Base-by-base conservation (phyloP, 2,888 invertebrate genomes). In the Apodemia hepburni region DNA sequence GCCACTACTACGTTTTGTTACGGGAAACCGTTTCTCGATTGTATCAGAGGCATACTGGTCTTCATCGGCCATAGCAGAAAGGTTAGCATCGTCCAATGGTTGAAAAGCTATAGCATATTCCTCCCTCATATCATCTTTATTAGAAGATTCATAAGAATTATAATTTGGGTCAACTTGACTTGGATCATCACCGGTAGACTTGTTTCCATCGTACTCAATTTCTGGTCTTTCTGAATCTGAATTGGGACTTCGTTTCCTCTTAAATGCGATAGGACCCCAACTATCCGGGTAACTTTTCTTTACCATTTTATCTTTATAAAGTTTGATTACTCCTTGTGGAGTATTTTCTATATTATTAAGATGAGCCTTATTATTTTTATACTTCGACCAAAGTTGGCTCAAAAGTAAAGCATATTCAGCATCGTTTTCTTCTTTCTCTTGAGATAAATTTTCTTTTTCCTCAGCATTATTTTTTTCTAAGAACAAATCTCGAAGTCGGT, bases 1-100 rank as follows among this genome's bases (percentile, higher is more conserved):
- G 17, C 85, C 88, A 67, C 93, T 93, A 60, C 95, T 95, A 2
- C 95, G 90, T 77, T 95, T 95, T 3, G 93, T 83, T 0, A 95
- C 94, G 0, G 95, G 94, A 73, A 94, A 95, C 4, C 94, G 92
- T 81, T 95, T 95, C 70, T 89, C 89, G 18, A 85, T 76, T 9
- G 77, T 72, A 61, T 87, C 88, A 64, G 87, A 91, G 1, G 84
- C 72, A 68, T 85, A 89, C 66, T 84, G 86, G 66, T 88, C 87
- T 60, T 89, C 86, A 69, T 89, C 87, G 12, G 80, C 76, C 54
- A 84, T 71, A 69, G 90, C 88, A 62, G 85, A 78, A 9, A 85
- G 65, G 54, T 76, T 81, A 62, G 88, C 87, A 64, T 89, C 91
- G 64, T 91, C 90, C 58, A 92, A 71, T 27, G 92, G 92, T 71